These are phyloP conservation scores for Heteromyza rotundicornis DNA, from an alignment of 2,888 invertebrate genomes.

Conservation along the genomic window DNA sequence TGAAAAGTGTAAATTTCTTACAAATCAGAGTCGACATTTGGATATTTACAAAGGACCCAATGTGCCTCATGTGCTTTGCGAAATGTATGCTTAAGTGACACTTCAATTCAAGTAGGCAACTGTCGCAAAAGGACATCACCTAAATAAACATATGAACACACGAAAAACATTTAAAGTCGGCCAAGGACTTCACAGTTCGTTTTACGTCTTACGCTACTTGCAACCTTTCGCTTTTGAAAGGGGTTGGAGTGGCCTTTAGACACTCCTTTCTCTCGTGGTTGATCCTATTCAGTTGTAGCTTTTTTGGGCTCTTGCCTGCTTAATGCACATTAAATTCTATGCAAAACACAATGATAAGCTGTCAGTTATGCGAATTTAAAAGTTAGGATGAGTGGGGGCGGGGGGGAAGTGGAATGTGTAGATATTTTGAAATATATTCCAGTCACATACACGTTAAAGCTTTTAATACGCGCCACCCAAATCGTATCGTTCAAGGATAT, in stretches of 20 bases:
- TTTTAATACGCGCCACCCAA: not conserved
- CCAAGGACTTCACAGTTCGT: too few species aligned
- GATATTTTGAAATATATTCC: not conserved
- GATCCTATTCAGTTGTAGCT: not conserved
- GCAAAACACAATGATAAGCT: slow-evolving; percentile 1
- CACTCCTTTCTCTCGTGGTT: not conserved
- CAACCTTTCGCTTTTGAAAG: not conserved
- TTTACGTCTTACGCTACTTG: not conserved
- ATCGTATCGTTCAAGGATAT: not conserved
- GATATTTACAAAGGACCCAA: too few species aligned
- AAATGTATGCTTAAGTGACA: too few species aligned
- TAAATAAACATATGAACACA: not conserved
- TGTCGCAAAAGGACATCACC: not conserved
- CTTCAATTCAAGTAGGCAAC: not conserved
- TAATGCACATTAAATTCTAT: not conserved
- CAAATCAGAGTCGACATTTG: too few species aligned
- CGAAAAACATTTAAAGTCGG: not conserved
- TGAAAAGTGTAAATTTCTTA: too few species aligned
- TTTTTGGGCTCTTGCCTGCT: not conserved
- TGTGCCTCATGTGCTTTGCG: too few species aligned
- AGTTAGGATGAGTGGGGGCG: too few species aligned
- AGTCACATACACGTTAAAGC: not conserved
- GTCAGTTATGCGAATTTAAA: not conserved
- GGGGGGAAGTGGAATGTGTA: too few species aligned
- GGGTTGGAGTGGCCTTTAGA: too few species aligned